These are phyloP conservation scores for Mongoloraphidia duomilia DNA, from an alignment of 2,888 invertebrate species.

Conservation along the genomic window DNA sequence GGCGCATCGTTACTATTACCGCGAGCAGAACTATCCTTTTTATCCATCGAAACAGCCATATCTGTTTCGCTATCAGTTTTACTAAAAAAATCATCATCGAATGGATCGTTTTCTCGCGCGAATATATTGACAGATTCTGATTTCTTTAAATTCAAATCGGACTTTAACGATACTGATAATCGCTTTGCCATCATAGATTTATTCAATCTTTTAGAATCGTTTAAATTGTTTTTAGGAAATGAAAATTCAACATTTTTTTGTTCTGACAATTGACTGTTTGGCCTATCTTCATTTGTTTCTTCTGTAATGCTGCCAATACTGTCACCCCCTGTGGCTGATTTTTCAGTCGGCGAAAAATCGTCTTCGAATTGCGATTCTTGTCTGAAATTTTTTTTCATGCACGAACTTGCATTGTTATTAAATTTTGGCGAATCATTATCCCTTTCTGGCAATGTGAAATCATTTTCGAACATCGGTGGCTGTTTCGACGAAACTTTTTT, in stretches of 20 bases:
- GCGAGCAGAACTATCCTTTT: not conserved
- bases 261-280: constrained; percentile 7
- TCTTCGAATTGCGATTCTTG: constrained; percentile 36
- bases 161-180: constrained; percentile 16
- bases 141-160: constrained; percentile 59
- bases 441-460: constrained; percentile 39
- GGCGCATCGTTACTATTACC: not conserved
- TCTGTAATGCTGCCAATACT: constrained; percentile 25
- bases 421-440: constrained; percentile 18
- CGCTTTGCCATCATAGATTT: constrained; percentile 22
- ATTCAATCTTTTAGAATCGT: constrained; percentile 18
- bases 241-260: constrained; percentile 22
- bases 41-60: not conserved
- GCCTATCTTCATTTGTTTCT: constrained; percentile 18
- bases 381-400: constrained; percentile 9
- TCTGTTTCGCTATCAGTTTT: not conserved
- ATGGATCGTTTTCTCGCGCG: constrained; percentile 72
- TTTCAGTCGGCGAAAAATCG: constrained; percentile 37
- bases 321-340: constrained; percentile 7
- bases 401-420: constrained; percentile 16
- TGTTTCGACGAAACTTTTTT: constrained; percentile 32
- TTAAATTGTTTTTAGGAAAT: constrained; percentile 18
- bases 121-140: constrained; percentile 86
- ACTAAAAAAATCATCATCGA: constrained; percentile 76
- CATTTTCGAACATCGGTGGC: constrained; percentile 52